Conservation (phyloP, 2,888 invertebrate species). For the Plagiodera versicolora region DNA sequence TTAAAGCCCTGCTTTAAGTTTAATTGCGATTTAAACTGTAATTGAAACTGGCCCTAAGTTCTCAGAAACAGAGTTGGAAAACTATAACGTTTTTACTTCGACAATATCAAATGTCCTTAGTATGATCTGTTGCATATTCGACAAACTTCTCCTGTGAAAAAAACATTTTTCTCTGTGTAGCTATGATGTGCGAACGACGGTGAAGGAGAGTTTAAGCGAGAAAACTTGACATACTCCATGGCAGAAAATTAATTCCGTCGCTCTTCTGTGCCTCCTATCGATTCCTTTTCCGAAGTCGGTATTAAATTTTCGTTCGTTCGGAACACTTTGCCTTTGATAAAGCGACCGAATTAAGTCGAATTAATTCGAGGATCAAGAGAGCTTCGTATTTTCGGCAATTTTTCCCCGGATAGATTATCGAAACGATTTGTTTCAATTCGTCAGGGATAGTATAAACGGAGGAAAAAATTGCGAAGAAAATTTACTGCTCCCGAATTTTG, state of each 20-base stretch:
- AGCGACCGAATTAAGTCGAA: background rate
- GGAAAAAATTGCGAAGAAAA: no score
- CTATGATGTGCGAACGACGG: background rate
- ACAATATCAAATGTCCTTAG: no score
- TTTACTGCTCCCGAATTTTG: no score
- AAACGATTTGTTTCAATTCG: background rate
- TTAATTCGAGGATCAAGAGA: background rate
- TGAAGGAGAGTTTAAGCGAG: background rate
- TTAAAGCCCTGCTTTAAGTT: no score
- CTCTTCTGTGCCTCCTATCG: background rate
- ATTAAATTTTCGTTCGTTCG: background rate
- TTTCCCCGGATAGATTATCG: background rate
- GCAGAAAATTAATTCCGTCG: background rate
- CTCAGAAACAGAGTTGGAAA: no score
- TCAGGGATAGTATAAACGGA: no score
- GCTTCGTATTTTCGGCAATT: background rate
- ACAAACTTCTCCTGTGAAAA: no score
- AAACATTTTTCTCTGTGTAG: background rate
- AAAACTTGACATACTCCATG: background rate
- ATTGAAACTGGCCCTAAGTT: no score
- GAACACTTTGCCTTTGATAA: constrained; percentile 1
- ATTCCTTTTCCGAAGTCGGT: background rate
- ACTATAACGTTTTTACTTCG: no score
- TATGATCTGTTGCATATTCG: no score
- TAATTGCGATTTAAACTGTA: no score